Evolutionary conservation across 2,888 invertebrate genomes (phyloP), one percentile per base, ranked within the genome.

Genomic region (Oligia latruncula): DNA sequence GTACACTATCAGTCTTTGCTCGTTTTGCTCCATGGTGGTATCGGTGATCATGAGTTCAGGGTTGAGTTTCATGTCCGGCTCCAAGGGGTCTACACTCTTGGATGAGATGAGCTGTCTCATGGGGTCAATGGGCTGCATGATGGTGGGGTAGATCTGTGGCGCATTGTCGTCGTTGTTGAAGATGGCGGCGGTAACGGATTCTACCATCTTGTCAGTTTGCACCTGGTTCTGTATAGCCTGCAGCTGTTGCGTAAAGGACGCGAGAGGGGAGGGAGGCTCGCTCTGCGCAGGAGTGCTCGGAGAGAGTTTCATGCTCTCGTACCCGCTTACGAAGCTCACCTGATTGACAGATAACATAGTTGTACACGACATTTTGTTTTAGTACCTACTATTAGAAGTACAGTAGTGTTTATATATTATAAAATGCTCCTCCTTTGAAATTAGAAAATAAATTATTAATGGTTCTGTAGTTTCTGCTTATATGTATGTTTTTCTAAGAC

Each of bases 251-350:
- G 96, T 95, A 93, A 97, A 97, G 9, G 95, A 92, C 1, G 91
- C 94, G 40, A 96, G 92, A 0, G 95, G 93, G 2, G 96, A 94
- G 90, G 94, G 97, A 1, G 95, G 89, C 83, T 94, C 93, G 90
- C 92, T 92, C 40, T 84, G 95, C 90, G 91, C 91, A 90, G 90
- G 94, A 81, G 92, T 95, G 88, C 93, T 93, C 92, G 93, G 97
- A 88, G 97, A 98, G 40, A 98, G 97, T 77, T 97, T 97, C 68
- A 97, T 97, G 40, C 95, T 94, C 72, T 96, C 97, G 90, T 94
- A 96, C 91, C 97, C 88, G 93, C 95, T 52, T 90, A 96, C 87
- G 95, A 91, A 95, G 67, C 90, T 87, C 15, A 95, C 94, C 95
- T 95, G 90, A 4, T 52, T 35, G 46, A n/a, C 15, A 64, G 15